These are phyloP conservation scores for Calidris pygmaea DNA, from an alignment of 2,113 vertebrate genomes.

Conservation along the genomic window DNA sequence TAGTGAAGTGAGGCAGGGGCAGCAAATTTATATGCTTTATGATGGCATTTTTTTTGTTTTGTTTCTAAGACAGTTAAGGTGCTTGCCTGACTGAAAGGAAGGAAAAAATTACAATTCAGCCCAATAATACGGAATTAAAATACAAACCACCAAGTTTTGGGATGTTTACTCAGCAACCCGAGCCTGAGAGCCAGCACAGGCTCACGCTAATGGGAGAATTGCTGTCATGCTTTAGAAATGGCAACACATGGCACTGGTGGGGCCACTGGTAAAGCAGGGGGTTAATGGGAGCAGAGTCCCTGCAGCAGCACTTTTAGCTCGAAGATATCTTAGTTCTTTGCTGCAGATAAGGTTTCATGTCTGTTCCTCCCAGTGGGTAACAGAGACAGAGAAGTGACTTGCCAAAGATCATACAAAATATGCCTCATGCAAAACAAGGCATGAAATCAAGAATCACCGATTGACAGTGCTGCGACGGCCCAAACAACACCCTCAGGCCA, in stretches of 20 bases:
- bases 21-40: not conserved
- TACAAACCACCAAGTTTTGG: not conserved
- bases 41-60: not conserved
- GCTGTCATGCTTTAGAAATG: not conserved
- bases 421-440: not conserved
- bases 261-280: not conserved
- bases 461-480: not conserved
- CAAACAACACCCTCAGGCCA: not conserved
- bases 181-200: not conserved
- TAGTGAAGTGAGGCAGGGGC: not conserved
- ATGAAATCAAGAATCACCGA: not conserved
- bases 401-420: not conserved
- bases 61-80: not conserved
- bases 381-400: not conserved
- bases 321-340: not conserved
- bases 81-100: not conserved
- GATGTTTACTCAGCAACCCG: not conserved
- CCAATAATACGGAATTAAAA: not conserved
- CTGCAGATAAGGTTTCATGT: not conserved
- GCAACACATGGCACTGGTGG: not conserved
- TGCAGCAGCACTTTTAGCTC: not conserved
- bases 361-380: not conserved
- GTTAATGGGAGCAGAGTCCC: not conserved
- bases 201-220: fast-evolving
- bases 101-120: not conserved